Percentiles rank a stretch among this genome's conserved stretches.
These are phyloP conservation scores for Zaprionus ornatus DNA, from an alignment of 1,140 invertebrate genomes.

Conservation along the genomic window DNA sequence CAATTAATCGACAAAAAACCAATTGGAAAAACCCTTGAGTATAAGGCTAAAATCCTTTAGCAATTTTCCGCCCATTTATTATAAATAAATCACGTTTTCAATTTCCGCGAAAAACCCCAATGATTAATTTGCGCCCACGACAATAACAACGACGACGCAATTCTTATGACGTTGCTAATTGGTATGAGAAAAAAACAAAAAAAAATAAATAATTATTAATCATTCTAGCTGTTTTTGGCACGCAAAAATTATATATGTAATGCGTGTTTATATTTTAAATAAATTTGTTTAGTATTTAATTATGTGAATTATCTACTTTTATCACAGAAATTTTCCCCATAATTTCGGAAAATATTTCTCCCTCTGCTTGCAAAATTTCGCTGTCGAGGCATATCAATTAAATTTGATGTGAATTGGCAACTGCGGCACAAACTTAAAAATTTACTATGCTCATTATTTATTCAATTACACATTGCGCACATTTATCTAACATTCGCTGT, in stretches of 20 bases:
- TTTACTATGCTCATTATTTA: constrained; percentile 24
- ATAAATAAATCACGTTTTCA: neutral
- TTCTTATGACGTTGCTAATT: constrained; percentile 4
- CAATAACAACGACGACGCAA: neutral
- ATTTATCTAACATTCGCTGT: constrained; percentile 2
- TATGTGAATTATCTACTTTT: neutral
- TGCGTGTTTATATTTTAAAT: constrained; percentile 13
- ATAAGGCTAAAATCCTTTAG: neutral
- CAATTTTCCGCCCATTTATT: neutral
- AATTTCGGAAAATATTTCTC: constrained; percentile 14
- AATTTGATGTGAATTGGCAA: constrained; percentile 65
- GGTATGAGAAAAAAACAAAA: neutral
- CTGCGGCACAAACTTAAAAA: constrained; percentile 34
- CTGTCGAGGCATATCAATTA: constrained; percentile 59
- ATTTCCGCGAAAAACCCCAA: constrained; percentile 2
- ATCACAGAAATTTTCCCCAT: constrained; percentile 16
- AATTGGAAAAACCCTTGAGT: neutral
- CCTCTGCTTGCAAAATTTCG: neutral
- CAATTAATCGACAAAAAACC: neutral
- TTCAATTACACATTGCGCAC: constrained; percentile 27
- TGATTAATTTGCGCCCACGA: neutral
- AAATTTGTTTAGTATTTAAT: constrained; percentile 33
- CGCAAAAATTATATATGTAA: neutral
- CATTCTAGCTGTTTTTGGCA: neutral
- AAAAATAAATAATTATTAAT: constrained; percentile 7